These are phyloP conservation scores for Macrophya annulata DNA, from an alignment of 2,888 invertebrate species.

Conservation along the genomic window DNA sequence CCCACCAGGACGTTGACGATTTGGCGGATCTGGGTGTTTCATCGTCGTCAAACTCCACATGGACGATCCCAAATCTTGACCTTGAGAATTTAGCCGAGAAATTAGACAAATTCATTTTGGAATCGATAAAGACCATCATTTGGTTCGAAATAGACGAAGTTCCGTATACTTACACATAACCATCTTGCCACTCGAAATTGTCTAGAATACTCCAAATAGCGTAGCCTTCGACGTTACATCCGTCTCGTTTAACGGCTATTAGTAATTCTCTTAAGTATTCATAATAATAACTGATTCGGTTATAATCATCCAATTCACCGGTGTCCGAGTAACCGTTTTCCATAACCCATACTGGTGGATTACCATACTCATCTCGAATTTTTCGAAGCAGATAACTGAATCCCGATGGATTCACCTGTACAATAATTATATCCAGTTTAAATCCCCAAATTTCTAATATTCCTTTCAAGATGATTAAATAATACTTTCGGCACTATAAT, in stretches of 20 bases:
- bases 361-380: constrained; percentile 80
- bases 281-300: constrained; percentile 69
- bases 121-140: background rate
- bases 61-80: background rate
- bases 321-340: constrained; percentile 83
- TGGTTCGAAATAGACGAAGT: background rate
- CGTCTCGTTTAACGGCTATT: constrained; percentile 72
- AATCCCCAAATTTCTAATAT: background rate
- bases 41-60: constrained; percentile 28
- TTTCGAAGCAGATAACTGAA: constrained; percentile 82
- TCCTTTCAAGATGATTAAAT: background rate
- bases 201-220: constrained; percentile 80
- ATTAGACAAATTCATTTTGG: constrained; percentile 62
- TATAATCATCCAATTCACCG: constrained; percentile 72
- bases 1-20: constrained; percentile 28
- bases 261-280: constrained; percentile 70
- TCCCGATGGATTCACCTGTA: constrained; percentile 81
- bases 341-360: constrained; percentile 82
- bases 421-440: background rate
- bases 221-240: constrained; percentile 80
- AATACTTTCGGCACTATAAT: constrained; percentile 58
- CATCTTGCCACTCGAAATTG: constrained; percentile 82
- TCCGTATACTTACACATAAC: constrained; percentile 85
- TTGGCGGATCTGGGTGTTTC: background rate
- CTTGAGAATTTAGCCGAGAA: constrained; percentile 82